Base-by-base conservation (phyloP, 1,140 invertebrate genomes). In the Lepidurus couesii region DNA sequence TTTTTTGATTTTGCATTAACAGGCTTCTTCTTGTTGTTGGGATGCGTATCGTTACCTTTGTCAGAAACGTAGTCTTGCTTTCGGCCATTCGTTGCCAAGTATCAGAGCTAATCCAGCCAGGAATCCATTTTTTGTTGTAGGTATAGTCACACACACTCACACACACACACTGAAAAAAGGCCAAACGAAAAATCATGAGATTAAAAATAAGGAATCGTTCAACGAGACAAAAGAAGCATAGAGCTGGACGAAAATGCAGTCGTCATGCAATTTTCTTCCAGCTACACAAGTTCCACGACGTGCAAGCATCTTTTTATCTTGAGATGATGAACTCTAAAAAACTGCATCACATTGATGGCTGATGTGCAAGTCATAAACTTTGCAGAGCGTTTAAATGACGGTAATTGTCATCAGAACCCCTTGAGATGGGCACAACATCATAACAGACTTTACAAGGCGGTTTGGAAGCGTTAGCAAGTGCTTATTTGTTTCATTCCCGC, bases 21-120 rank as follows among this genome's bases (percentile, higher is more conserved):
- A 47, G 16, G 45, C 45, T 9, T 16, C 53, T 65, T 65, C 8
- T 65, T 65, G 9, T 65, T 65, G 53, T 65, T 65, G 21, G 53
- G 53, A 65, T 65, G 53, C 53, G 53, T 65, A 65, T 65, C 53
- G 53, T 65, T 65, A 65, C 53, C 53, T 21, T 65, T 21, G 53
- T 65, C 21, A 65, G 53, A 65, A 65, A 65, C 13, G 53, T 65
- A 65, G 53, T 65, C 13, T 65, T 65, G 53, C 53, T 65, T 65
- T 65, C 53, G 53, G 53, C 53, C 53, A 65, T 65, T 65, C 16
- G 53, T 65, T 65, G 13, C 53, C 8, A 65, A 65, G 53, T 65
- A n/a, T 9, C 53, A 21, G 53, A 16, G 53, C 13, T 65, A 65
- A 65, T 65, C 53, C 53, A 65, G 8, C 53, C 21, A 65, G 53